Percentiles rank a stretch among this genome's conserved stretches.
Evolutionary conservation across 2,888 invertebrate species (phyloP).

Genomic region (Melipona beecheii): DNA sequence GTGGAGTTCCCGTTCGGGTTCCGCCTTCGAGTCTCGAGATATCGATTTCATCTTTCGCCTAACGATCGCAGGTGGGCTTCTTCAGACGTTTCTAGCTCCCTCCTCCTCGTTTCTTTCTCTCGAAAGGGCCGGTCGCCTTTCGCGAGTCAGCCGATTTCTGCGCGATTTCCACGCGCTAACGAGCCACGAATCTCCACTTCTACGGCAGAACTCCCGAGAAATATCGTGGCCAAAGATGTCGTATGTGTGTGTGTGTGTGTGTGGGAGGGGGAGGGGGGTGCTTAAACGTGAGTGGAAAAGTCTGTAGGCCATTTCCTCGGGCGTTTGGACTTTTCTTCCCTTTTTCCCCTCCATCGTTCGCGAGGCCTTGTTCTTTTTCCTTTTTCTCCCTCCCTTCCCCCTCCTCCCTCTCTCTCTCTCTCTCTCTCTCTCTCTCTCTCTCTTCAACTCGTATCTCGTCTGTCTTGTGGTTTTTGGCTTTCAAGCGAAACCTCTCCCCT

Average conservation of each 20-base stretch:
- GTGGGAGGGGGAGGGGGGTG: constrained; percentile 20
- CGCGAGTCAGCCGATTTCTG: constrained; percentile 35
- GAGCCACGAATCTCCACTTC: constrained; percentile 70
- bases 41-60: constrained; percentile 26
- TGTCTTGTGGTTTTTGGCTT: neutral
- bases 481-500: neutral
- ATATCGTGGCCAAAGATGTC: constrained; percentile 60
- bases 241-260: neutral
- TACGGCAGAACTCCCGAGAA: constrained; percentile 62
- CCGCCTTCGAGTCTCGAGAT: constrained; percentile 3
- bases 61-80: constrained; percentile 38
- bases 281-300: constrained; percentile 74
- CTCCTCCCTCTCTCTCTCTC: too few relatives aligned
- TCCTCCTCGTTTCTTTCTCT: constrained; percentile 2
- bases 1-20: neutral
- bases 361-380: neutral
- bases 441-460: too few relatives aligned
- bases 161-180: constrained; percentile 66
- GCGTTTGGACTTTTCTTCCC: constrained; percentile 56
- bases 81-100: neutral
- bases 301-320: constrained; percentile 74
- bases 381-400: too few relatives aligned
- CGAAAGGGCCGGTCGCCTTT: constrained; percentile 4
- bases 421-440: neutral
- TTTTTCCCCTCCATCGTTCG: constrained; percentile 1